phyloP scores from a whole-genome alignment of 2,888 invertebrate species.

The Euzetes globulus region DNA sequence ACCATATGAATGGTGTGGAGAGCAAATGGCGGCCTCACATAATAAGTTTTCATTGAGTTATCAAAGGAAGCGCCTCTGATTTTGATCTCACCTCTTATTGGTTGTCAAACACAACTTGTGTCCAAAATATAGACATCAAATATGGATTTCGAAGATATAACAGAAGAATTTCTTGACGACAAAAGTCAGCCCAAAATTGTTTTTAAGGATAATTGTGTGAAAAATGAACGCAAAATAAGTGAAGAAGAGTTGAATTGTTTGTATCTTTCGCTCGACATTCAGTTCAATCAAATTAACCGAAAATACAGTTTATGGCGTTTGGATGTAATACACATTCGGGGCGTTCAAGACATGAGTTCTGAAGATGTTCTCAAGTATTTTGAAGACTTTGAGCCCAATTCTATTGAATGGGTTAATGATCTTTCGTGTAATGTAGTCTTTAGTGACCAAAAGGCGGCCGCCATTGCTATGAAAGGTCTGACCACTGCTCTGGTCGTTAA shows the following conservation, averaged over 20 bases:
- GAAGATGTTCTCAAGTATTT: conserved; percentile 72
- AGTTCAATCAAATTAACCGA: conserved; percentile 14
- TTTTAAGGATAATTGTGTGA: background rate
- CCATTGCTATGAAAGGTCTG: conserved; percentile 55
- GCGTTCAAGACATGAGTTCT: conserved; percentile 65
- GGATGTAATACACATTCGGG: conserved; percentile 67
- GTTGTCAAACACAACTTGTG: no score
- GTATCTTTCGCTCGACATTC: conserved; percentile 21
- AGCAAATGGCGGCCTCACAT: no score
- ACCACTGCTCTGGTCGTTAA: conserved; percentile 47
- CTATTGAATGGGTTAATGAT: conserved; percentile 73
- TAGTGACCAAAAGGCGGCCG: conserved; percentile 55
- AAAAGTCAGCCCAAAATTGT: background rate
- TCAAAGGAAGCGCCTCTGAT: no score
- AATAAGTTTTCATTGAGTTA: no score
- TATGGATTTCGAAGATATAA: background rate
- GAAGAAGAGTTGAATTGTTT: conserved; percentile 8
- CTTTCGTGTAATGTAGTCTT: conserved; percentile 66
- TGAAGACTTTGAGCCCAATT: conserved; percentile 64
- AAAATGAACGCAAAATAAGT: background rate
- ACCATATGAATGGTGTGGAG: no score
- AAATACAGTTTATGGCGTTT: conserved; percentile 49
- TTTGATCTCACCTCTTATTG: no score
- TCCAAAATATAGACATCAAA: background rate
- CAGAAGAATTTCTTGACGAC: background rate